Evolutionary conservation across 2,797 vertebrate genomes (phyloP).

Genomic region (Xenopus petersii): DNA sequence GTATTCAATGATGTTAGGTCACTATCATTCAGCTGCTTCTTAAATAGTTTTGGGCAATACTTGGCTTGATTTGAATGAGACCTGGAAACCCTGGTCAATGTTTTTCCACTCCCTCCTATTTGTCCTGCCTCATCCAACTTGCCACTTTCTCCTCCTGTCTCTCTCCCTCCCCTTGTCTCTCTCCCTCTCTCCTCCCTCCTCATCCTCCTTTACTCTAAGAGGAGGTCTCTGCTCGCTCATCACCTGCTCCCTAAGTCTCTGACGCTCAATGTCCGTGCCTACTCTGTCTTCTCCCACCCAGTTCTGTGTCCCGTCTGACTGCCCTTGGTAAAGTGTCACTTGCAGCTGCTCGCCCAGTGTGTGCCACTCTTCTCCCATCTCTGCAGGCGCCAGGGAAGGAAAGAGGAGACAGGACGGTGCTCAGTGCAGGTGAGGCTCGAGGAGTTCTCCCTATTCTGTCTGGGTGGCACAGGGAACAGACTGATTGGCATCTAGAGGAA

Average conservation of each 20-base stretch:
- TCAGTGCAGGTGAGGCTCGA: conserved; percentile 25
- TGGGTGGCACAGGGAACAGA: background rate
- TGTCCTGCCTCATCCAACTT: background rate
- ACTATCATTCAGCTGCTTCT: too few species aligned
- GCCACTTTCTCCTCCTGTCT: background rate
- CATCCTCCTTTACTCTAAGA: conserved; percentile 7
- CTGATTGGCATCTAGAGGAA: background rate
- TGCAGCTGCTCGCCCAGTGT: background rate
- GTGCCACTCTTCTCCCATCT: background rate
- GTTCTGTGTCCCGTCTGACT: background rate
- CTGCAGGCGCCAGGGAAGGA: background rate
- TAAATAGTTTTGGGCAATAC: too few species aligned
- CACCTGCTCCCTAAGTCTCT: conserved; percentile 25
- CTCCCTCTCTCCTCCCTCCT: background rate
- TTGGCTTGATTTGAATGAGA: too few species aligned
- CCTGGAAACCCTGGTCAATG: too few species aligned
- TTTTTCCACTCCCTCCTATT: background rate
- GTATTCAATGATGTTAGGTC: too few species aligned
- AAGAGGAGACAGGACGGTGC: background rate
- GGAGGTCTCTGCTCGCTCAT: conserved; percentile 34
- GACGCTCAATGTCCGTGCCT: conserved; percentile 17
- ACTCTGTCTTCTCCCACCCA: background rate
- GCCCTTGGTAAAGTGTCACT: too few species aligned
- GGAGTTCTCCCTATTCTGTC: background rate
- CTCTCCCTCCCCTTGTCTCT: background rate